Evolutionary conservation across 2,113 vertebrate species (phyloP).

Genomic region (Mohoua ochrocephala): DNA sequence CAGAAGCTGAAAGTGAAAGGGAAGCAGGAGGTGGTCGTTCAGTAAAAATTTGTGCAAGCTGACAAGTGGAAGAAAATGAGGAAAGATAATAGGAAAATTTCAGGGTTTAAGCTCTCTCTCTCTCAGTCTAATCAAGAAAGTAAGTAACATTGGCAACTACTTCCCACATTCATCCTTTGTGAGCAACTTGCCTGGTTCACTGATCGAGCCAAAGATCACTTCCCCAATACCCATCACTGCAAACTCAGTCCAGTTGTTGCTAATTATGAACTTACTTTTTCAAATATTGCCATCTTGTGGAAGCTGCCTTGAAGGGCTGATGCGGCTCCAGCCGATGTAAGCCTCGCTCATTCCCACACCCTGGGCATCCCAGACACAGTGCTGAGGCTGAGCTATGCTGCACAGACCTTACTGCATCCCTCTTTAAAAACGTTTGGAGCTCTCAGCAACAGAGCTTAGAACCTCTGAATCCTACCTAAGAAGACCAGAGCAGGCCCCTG

Average conservation of each 20-base stretch:
- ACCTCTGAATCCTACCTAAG: neutral
- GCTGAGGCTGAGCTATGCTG: neutral
- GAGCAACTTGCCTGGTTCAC: neutral
- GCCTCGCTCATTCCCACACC: neutral
- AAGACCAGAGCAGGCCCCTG: neutral
- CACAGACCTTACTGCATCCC: neutral
- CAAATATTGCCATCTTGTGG: slow-evolving; percentile 40
- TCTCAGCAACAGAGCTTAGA: neutral
- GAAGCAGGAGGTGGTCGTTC: neutral
- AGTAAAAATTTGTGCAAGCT: neutral
- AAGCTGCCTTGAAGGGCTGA: neutral
- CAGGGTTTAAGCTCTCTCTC: neutral
- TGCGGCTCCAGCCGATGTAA: neutral
- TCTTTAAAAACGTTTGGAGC: neutral
- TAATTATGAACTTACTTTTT: neutral
- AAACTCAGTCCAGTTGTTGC: neutral
- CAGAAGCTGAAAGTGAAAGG: neutral
- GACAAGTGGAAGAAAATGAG: neutral
- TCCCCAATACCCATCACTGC: neutral
- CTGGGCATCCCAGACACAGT: neutral
- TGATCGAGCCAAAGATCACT: neutral
- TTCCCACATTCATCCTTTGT: neutral
- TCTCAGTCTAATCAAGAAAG: neutral
- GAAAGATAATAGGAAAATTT: neutral
- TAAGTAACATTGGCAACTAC: neutral